Evolutionary conservation across 2,888 invertebrate genomes (phyloP).

Genomic region (Callosobruchus maculatus): DNA sequence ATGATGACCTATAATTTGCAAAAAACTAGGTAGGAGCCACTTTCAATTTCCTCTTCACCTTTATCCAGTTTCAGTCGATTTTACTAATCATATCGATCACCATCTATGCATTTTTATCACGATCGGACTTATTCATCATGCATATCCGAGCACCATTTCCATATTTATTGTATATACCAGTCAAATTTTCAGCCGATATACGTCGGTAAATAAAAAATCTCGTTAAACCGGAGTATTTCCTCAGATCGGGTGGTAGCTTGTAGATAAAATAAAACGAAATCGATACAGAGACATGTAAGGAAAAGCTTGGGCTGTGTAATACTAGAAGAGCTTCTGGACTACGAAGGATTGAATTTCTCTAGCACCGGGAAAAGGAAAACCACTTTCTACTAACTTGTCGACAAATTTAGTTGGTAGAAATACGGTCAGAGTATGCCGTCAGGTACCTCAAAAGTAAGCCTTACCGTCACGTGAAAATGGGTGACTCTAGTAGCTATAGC

Average conservation of each 20-base stretch:
- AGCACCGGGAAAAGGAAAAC: not conserved
- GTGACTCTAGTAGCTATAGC: too few species aligned
- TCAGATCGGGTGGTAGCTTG: not conserved
- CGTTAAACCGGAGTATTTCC: not conserved
- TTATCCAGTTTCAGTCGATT: not conserved
- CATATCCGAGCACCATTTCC: not conserved
- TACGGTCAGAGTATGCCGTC: too few species aligned
- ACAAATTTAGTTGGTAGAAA: not conserved
- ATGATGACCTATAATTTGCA: too few species aligned
- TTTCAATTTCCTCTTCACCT: not conserved
- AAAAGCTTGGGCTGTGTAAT: not conserved
- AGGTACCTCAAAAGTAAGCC: too few species aligned
- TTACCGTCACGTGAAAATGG: too few species aligned
- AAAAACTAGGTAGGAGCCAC: not conserved
- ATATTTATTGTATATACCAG: not conserved
- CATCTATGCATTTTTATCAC: not conserved
- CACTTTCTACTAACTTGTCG: not conserved
- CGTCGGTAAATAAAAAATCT: not conserved
- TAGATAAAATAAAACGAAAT: not conserved
- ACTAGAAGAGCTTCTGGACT: not conserved
- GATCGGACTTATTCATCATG: not conserved
- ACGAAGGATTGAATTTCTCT: not conserved
- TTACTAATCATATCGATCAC: not conserved
- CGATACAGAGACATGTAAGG: not conserved
- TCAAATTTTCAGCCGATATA: not conserved